Conservation (phyloP, 2,113 vertebrate species). For the Emydocephalus ijimae region DNA sequence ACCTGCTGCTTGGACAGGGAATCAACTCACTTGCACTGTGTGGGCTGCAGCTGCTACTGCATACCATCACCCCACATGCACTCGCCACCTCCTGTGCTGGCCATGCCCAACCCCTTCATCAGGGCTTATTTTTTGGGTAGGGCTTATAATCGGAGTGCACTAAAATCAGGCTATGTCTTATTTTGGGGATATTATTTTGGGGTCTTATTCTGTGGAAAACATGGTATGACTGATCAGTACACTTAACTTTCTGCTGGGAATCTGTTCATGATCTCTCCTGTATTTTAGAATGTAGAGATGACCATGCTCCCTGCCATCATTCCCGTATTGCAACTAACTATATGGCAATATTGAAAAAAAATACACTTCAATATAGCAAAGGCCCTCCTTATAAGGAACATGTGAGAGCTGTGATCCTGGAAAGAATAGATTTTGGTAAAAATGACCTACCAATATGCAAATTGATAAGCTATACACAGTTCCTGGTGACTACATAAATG, state of each 20-base stretch:
- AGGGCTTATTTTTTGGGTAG: no score
- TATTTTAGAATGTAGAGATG: background rate
- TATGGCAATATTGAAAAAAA: background rate
- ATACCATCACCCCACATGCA: no score
- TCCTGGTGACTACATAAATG: background rate
- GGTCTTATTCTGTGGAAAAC: no score
- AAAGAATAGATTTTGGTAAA: background rate
- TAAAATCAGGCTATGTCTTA: no score
- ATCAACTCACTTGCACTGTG: no score
- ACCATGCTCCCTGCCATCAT: background rate
- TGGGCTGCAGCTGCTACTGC: no score
- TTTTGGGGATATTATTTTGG: no score
- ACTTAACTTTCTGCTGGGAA: background rate
- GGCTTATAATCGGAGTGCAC: no score
- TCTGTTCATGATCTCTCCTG: background rate
- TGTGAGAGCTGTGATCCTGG: background rate
- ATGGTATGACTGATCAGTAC: background rate
- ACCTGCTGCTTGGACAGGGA: no score
- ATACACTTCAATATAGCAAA: background rate
- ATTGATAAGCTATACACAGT: background rate
- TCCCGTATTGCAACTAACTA: background rate
- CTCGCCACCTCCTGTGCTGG: no score
- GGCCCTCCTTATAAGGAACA: background rate
- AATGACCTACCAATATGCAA: background rate
- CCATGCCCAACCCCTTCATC: no score